These are phyloP conservation scores for Grantiella picta DNA, from an alignment of 2,113 vertebrate species.

Conservation along the genomic window DNA sequence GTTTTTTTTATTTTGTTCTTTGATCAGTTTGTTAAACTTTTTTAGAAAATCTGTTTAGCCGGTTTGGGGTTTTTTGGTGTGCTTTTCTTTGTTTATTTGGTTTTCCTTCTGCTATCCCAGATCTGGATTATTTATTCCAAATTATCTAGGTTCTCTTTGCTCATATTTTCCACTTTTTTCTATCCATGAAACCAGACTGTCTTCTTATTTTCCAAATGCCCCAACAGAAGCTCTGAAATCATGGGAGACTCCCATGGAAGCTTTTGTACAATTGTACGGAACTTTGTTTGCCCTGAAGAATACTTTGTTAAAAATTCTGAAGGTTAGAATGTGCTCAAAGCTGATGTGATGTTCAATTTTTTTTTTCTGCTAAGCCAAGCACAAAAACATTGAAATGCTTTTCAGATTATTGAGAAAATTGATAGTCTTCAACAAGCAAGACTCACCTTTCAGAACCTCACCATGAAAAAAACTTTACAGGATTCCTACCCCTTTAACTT, in stretches of 20 bases:
- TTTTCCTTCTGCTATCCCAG: not conserved
- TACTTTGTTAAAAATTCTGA: not conserved
- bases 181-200: not conserved
- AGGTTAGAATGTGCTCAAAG: not conserved
- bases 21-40: too few relatives aligned
- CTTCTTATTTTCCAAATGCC: not conserved
- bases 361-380: not conserved
- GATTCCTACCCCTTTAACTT: not conserved
- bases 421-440: not conserved
- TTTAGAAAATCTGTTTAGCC: too few relatives aligned
- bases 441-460: not conserved
- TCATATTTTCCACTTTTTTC: not conserved
- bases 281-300: not conserved
- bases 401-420: not conserved
- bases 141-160: not conserved
- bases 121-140: not conserved
- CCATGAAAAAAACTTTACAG: not conserved
- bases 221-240: not conserved
- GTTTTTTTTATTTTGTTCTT: not conserved
- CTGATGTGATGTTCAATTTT: not conserved
- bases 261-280: not conserved
- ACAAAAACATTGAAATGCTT: not conserved
- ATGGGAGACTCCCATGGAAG: not conserved
- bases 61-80: accelerated
- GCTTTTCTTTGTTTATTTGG: not conserved